Percentiles rank a stretch among this genome's conserved stretches.
Evolutionary conservation across 1,140 invertebrate species (phyloP).

Genomic region (Camponotus pennsylvanicus): DNA sequence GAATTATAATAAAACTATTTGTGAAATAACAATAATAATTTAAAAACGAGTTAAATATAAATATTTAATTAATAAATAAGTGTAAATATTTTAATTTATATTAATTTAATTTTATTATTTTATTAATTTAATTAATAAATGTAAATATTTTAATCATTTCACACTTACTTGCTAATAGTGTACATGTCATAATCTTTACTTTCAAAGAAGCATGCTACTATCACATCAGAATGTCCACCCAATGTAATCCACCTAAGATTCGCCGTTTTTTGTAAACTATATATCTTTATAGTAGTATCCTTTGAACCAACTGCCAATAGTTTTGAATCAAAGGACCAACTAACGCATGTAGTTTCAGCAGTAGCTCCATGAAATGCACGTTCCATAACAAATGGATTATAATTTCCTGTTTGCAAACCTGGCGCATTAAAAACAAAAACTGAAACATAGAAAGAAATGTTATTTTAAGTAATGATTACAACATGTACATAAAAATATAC

Average conservation of each 20-base stretch:
- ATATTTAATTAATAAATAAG: background rate
- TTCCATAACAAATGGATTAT: slow-evolving; percentile 95
- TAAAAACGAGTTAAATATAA: background rate
- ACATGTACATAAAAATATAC: background rate
- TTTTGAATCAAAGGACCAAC: slow-evolving; percentile 97
- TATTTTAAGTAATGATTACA: slow-evolving; percentile 18
- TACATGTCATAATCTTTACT: slow-evolving; percentile 93
- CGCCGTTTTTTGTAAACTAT: slow-evolving; percentile 90
- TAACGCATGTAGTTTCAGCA: slow-evolving; percentile 94
- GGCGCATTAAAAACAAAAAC: slow-evolving; percentile 96
- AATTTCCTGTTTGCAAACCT: slow-evolving; percentile 92
- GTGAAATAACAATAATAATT: background rate
- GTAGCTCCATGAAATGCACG: slow-evolving; percentile 92
- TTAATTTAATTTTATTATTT: too few species aligned
- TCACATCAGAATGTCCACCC: slow-evolving; percentile 92
- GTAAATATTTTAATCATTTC: slow-evolving; percentile 6
- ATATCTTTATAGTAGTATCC: slow-evolving; percentile 94
- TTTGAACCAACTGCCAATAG: slow-evolving; percentile 94
- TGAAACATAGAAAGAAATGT: slow-evolving; percentile 80
- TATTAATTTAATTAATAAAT: background rate
- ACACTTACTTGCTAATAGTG: slow-evolving; percentile 90
- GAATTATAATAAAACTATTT: background rate
- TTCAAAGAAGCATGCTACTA: slow-evolving; percentile 96
- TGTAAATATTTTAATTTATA: slow-evolving; percentile 21
- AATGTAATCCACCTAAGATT: slow-evolving; percentile 92